Evolutionary conservation across 2,797 vertebrate genomes (phyloP).

Genomic region (Hypotaenidia okinawae): DNA sequence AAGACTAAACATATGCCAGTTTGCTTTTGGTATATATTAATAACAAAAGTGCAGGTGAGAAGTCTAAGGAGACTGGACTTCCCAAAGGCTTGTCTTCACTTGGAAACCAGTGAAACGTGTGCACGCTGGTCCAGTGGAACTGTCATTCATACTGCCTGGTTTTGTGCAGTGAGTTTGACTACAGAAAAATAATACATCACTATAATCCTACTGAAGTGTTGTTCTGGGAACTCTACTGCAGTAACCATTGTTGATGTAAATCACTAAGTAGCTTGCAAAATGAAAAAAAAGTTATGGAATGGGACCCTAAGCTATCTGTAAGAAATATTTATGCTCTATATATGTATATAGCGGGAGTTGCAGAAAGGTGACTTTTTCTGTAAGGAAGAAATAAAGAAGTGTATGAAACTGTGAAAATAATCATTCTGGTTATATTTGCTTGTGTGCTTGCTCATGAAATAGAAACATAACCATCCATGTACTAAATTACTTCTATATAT

Average conservation of each 20-base stretch:
- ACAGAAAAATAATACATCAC: background rate
- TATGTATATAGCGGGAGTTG: background rate
- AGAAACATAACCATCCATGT: background rate
- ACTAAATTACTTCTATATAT: background rate
- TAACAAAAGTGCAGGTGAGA: background rate
- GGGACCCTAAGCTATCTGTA: background rate
- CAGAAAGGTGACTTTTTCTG: background rate
- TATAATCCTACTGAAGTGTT: background rate
- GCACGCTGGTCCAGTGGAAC: too few species aligned
- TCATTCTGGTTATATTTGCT: accelerated
- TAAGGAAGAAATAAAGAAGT: background rate
- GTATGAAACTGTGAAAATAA: background rate
- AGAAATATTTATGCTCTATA: background rate
- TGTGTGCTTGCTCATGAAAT: background rate
- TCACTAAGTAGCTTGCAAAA: background rate
- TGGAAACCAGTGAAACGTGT: too few species aligned
- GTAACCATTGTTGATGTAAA: background rate
- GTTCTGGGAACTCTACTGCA: background rate
- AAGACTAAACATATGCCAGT: background rate
- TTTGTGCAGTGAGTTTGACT: background rate
- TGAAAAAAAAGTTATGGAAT: background rate
- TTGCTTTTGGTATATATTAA: background rate
- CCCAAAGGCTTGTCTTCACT: background rate
- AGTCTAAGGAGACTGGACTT: background rate
- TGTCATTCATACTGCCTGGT: background rate